Conservation (phyloP, 2,797 vertebrate genomes). For the Euthynnus affinis region DNA sequence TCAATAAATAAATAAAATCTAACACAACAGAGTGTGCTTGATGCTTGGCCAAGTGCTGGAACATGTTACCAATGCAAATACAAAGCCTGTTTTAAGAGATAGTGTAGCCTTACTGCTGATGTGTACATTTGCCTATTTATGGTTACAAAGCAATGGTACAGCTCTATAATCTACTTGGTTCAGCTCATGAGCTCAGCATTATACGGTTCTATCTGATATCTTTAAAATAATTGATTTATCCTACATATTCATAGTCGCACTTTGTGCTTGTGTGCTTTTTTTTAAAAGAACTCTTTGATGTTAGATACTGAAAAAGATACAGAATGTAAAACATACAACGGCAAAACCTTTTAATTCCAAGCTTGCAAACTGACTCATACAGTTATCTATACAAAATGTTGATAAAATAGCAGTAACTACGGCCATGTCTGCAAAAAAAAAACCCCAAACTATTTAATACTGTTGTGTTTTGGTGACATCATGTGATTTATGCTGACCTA, state of each 20-base stretch:
- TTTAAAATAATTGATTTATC: background rate
- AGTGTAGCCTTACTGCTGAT: background rate
- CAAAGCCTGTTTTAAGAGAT: background rate
- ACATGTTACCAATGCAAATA: background rate
- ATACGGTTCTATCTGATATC: background rate
- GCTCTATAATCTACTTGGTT: constrained; percentile 5
- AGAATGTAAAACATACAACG: background rate
- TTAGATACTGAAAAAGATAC: background rate
- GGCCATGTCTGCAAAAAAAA: background rate
- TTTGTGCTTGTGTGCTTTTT: background rate
- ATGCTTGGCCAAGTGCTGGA: constrained; percentile 26
- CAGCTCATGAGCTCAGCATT: background rate
- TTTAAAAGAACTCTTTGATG: background rate
- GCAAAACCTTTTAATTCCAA: background rate
- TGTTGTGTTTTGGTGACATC: background rate
- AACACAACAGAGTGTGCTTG: constrained; percentile 12
- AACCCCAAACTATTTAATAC: too few species aligned
- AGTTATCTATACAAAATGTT: background rate
- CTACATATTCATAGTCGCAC: background rate
- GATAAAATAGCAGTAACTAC: background rate
- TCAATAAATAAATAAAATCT: background rate
- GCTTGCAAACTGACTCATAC: background rate
- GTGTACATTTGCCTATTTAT: background rate
- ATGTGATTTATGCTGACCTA: background rate
- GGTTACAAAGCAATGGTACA: background rate